A percentile compares a stretch with the other conserved stretches of the same genome.
Conservation (phyloP, 2,888 invertebrate species). For the Mimumesa dahlbomi region DNA sequence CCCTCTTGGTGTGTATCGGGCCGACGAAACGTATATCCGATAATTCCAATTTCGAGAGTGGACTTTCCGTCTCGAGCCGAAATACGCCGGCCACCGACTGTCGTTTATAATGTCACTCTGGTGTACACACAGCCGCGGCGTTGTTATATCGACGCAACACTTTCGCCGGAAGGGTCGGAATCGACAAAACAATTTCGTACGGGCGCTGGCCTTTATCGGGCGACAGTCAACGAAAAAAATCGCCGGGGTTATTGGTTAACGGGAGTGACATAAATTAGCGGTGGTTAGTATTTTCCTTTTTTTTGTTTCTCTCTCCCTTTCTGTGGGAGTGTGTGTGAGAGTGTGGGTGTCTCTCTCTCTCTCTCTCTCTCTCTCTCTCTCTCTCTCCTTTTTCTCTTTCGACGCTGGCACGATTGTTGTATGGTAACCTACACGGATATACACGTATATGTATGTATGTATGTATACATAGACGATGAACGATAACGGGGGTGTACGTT, state of each 20-base stretch:
- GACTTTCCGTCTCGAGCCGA: slow-evolving; percentile 37
- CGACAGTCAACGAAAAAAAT: slow-evolving; percentile 14
- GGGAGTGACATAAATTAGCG: slow-evolving; percentile 10
- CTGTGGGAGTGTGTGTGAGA: not conserved
- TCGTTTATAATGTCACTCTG: slow-evolving; percentile 58
- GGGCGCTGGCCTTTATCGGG: slow-evolving; percentile 54
- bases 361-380: not conserved
- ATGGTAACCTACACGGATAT: too few species aligned
- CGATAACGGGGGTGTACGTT: too few species aligned
- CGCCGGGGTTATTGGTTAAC: slow-evolving; percentile 12
- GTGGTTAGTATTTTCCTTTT: not conserved
- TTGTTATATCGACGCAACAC: slow-evolving; percentile 63
- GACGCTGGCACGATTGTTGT: slow-evolving; percentile 9
- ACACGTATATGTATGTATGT: too few species aligned
- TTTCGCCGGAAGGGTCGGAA: slow-evolving; percentile 60
- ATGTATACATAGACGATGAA: too few species aligned
- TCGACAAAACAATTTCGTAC: slow-evolving; percentile 68
- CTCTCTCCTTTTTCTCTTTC: not conserved
- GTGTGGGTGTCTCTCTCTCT: not conserved
- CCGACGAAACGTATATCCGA: slow-evolving; percentile 54
- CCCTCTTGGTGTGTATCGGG: slow-evolving; percentile 28
- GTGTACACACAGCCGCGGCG: slow-evolving; percentile 34
- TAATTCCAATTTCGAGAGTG: slow-evolving; percentile 62
- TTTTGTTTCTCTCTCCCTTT: not conserved
- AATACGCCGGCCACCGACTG: slow-evolving; percentile 53